A percentile compares a stretch with the other conserved stretches of the same genome.
Evolutionary conservation across 2,797 vertebrate species (phyloP).

Genomic region (Rallus crepitans): DNA sequence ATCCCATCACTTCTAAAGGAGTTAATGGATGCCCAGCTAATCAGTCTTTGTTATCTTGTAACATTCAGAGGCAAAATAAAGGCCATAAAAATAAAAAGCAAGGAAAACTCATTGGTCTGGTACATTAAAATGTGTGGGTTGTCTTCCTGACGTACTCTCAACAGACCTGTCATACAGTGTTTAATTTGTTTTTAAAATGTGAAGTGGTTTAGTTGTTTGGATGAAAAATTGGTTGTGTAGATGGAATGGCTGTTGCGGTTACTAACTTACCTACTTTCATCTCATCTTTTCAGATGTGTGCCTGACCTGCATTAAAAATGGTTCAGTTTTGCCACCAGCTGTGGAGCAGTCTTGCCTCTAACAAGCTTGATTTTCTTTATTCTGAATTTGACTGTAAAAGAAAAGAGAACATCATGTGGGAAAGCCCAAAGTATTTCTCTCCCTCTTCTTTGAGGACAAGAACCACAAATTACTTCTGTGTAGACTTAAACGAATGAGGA

Average conservation of each 20-base stretch:
- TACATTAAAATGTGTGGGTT: background rate
- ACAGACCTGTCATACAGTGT: background rate
- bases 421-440: background rate
- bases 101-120: background rate
- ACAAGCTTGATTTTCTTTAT: background rate
- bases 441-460: background rate
- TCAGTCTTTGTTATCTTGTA: constrained; percentile 48
- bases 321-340: background rate
- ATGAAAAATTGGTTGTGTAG: background rate
- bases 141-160: background rate
- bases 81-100: constrained; percentile 26
- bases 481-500: background rate
- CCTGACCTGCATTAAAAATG: background rate
- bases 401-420: background rate
- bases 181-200: constrained; percentile 40
- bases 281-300: background rate
- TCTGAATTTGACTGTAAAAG: background rate
- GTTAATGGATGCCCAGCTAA: constrained; percentile 47
- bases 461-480: constrained; percentile 2
- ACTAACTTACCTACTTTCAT: background rate
- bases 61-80: constrained; percentile 39
- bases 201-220: background rate
- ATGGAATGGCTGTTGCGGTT: background rate
- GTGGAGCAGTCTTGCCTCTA: background rate
- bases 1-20: constrained; percentile 41